Base-by-base conservation (phyloP, 1,140 invertebrate genomes). In the Hydropsyche tenuis region DNA sequence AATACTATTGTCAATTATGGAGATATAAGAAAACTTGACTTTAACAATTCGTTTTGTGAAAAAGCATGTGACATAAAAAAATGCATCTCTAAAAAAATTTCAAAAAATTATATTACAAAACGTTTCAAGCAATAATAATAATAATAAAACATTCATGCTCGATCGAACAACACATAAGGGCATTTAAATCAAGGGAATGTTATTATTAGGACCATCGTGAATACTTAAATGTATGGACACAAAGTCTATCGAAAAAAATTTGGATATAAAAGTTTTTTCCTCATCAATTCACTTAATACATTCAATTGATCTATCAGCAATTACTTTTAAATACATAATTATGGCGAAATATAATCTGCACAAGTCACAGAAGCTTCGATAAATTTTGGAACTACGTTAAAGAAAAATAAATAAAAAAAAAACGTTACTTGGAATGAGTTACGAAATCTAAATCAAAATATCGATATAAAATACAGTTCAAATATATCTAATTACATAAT, bases 181-280 rank as follows among this genome's bases (percentile, higher is more conserved):
- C 73, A 73, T 74, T 66, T 74, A 77, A 43, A 74, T 20, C 43
- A 69, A 74, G 66, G 73, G 73, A 77, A 77, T 77, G 76, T 77
- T 74, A 74, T 27, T 37, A 37, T 69, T 23, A 65, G 60, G 68
- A n/a, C 22, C 16, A 30, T 63, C 48, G 45, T 69, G 42, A 25
- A 23, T 51, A 72, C 46, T 53, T 30, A 48, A 73, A 62, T 51
- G 20, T 5, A 16, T 22, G 14, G 14, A 5, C 48, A 14, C 3
- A 16, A 5, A n/a, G 14, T 16, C n/a, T 51, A 51, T 22, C 14
- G 20, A 60, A 37, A 7, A 7, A 37, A 14, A 64, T 64, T 2
- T 64, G 11, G 37, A 43, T 43, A 5, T 43, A 43, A 43, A 43
- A 43, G 5, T 43, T 43, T 43, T 43, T 43, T 43, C 37, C 12